Percentiles rank a stretch among this genome's conserved stretches.
Evolutionary conservation across 1,140 invertebrate genomes (phyloP).

Genomic region (Zaprionus africanus): DNA sequence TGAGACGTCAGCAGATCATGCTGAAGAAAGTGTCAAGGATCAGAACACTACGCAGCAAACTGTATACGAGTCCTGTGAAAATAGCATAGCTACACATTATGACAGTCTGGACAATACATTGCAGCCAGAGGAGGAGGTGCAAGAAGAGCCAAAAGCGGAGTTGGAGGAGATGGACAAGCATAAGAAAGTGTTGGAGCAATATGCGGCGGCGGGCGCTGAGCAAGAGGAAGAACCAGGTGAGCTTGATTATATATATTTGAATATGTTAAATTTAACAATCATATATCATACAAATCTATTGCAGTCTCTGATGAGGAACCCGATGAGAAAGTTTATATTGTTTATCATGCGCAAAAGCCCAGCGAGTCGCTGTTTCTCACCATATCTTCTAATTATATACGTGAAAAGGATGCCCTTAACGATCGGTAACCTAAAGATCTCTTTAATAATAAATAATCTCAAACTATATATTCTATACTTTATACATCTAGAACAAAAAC

Average conservation of each 20-base stretch:
- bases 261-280: too few species aligned
- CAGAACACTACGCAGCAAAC: slow-evolving; percentile 33
- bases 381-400: slow-evolving; percentile 75
- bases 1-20: slow-evolving; percentile 54
- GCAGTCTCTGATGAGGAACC: slow-evolving; percentile 78
- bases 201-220: slow-evolving; percentile 17
- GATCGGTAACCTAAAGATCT: slow-evolving; percentile 55
- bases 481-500: slow-evolving; percentile 84
- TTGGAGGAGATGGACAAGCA: slow-evolving; percentile 52
- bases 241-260: too few species aligned
- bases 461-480: neutral
- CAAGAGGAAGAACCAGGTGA: slow-evolving; percentile 54
- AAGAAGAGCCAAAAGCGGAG: neutral
- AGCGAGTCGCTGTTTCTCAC: slow-evolving; percentile 78
- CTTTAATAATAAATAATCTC: neutral
- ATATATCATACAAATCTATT: neutral
- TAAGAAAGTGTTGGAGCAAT: slow-evolving; percentile 56
- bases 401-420: slow-evolving; percentile 79
- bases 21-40: neutral
- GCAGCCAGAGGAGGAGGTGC: neutral
- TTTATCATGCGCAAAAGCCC: slow-evolving; percentile 57
- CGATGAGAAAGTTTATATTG: slow-evolving; percentile 78
- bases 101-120: slow-evolving; percentile 41
- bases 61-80: slow-evolving; percentile 64
- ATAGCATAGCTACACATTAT: slow-evolving; percentile 46